Evolutionary conservation across 2,113 vertebrate genomes (phyloP), one percentile per base, ranked within the genome.

Genomic region (Burhinus oedicnemus): DNA sequence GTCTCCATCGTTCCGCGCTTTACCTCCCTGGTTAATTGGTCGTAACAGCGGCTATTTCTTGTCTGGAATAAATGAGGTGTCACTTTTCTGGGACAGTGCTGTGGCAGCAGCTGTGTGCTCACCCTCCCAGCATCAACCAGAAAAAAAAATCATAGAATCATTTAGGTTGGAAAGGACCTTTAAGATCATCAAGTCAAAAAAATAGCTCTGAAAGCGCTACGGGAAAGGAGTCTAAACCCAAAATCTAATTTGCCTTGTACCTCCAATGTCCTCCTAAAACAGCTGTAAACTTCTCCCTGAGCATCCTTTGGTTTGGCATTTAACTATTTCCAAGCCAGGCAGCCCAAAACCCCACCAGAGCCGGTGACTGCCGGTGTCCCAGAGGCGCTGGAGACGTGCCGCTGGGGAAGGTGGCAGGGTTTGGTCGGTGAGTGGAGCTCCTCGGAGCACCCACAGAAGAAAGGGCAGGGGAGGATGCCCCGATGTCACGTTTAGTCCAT

Each of bases 361-460:
- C 4, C 5, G 4, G n/a, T 23, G 64, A 15, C 30, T 27, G 20
- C 8, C 23, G 14, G 11, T 1, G 7, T 11, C n/a, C 20, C 71
- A 12, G 38, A 52, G 49, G 26, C 1, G 0, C 6, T 4, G 14
- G 34, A 54, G 52, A n/a, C 0, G 0, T 3, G 11, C 4, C 1
- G 2, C 54, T 15, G 52, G 8, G 19, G 49, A 47, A n/a, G 40
- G 36, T 3, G 5, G 27, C 12, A 5, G 49, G 75, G 13, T 11
- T 32, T 34, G 29, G 12, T 14, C 1, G 20, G 38, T 3, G 60
- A 49, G 4, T 2, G 32, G 21, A 32, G 54, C 9, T n/a, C 40
- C 61, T 54, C 8, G 0, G 26, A 40, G 47, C 54, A 44, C 42
- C 55, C 30, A 3, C 15, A 3, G 4, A 20, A 7, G 18, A 11